These are phyloP conservation scores for Meandrusa payeni DNA, from an alignment of 2,888 invertebrate species.

Conservation along the genomic window DNA sequence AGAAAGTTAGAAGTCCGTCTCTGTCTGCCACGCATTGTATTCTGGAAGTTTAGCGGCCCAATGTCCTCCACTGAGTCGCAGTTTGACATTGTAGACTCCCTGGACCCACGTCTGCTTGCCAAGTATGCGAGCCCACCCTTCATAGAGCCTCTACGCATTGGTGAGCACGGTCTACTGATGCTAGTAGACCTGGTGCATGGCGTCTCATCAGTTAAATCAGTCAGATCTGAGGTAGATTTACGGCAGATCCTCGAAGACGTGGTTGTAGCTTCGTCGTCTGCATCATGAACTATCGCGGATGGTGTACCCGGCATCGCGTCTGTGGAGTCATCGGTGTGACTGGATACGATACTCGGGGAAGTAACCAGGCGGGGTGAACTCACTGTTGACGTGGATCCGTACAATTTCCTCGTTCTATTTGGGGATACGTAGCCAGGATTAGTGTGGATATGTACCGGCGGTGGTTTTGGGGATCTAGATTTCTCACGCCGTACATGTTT, in stretches of 20 bases:
- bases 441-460: conserved; percentile 81
- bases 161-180: conserved; percentile 82
- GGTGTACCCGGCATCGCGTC: conserved; percentile 68
- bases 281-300: conserved; percentile 61
- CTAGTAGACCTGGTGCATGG: conserved; percentile 82
- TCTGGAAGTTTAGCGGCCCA: conserved; percentile 89
- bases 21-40: conserved; percentile 88
- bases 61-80: conserved; percentile 85
- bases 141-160: conserved; percentile 85
- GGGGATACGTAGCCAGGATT: conserved; percentile 83
- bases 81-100: conserved; percentile 89
- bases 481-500: conserved; percentile 68
- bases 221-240: conserved; percentile 89
- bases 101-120: conserved; percentile 91
- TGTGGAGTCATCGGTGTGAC: conserved; percentile 70
- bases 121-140: conserved; percentile 88
- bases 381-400: conserved; percentile 70
- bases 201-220: conserved; percentile 81
- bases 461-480: conserved; percentile 70
- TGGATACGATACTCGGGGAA: conserved; percentile 73
- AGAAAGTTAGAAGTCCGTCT: conserved; percentile 92
- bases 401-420: conserved; percentile 64
- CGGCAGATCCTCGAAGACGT: conserved; percentile 79
- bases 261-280: conserved; percentile 69
- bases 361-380: conserved; percentile 64